phyloP scores from a whole-genome alignment of 2,888 invertebrate genomes.

The Galerucella calmariensis region DNA sequence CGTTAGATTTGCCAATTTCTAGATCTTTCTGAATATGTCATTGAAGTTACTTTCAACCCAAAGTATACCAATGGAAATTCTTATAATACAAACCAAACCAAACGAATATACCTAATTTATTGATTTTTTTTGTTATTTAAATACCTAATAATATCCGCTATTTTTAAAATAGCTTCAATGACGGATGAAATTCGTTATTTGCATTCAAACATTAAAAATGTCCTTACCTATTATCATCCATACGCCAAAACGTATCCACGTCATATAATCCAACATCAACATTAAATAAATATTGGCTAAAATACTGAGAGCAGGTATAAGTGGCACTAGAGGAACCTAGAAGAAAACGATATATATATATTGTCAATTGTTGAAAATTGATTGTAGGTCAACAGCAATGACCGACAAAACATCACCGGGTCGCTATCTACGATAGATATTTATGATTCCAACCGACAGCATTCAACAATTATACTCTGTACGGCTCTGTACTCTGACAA shows the following conservation, averaged over 20 bases:
- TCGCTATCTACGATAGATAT: no score
- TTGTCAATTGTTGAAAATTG: no score
- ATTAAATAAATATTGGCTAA: conserved; percentile 87
- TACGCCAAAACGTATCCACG: conserved; percentile 85
- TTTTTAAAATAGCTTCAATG: background rate
- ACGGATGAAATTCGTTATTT: background rate
- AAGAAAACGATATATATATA: conserved; percentile 46
- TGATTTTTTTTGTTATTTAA: no score
- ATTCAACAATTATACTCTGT: no score
- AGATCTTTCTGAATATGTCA: background rate
- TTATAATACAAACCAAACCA: no score
- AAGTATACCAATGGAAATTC: background rate
- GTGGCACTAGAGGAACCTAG: conserved; percentile 86
- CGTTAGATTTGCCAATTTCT: background rate
- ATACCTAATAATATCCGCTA: no score
- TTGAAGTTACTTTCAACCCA: background rate
- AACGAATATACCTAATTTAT: no score
- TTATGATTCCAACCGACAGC: no score
- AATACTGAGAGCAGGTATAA: conserved; percentile 83
- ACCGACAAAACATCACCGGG: no score
- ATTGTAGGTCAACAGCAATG: no score
- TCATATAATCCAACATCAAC: conserved; percentile 79
- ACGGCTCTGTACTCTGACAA: no score
- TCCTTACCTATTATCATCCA: conserved; percentile 84
- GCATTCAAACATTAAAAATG: background rate